Conservation (phyloP, 2,888 invertebrate genomes). For the Ophioninae sp. region DNA sequence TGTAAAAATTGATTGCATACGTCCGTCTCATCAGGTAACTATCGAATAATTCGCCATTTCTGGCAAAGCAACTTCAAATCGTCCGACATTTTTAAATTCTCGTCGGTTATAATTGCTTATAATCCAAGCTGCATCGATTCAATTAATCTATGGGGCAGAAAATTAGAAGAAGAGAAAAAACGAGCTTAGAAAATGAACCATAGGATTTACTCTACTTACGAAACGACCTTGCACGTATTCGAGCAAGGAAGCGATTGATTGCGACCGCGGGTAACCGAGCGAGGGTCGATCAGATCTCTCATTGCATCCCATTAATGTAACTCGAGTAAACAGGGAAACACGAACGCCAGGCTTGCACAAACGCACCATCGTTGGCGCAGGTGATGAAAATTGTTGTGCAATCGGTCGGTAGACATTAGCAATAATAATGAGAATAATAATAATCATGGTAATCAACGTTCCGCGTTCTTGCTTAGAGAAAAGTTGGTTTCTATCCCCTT, state of each 20-base stretch:
- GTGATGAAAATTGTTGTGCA: conserved; percentile 47
- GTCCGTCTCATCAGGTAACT: not conserved
- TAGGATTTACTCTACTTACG: conserved; percentile 8
- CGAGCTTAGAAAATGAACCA: not conserved
- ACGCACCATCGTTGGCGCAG: conserved; percentile 22
- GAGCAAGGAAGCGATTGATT: conserved; percentile 49
- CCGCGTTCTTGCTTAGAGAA: conserved; percentile 13
- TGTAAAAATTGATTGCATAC: too few relatives aligned
- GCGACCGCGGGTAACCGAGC: conserved; percentile 33
- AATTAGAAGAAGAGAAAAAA: conserved; percentile 6
- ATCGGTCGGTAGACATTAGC: conserved; percentile 12
- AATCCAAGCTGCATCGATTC: not conserved
- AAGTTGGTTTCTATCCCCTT: not conserved
- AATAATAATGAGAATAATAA: not conserved
- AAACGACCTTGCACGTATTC: conserved; percentile 47
- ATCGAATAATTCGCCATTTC: not conserved
- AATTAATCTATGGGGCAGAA: not conserved
- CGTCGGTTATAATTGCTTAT: not conserved
- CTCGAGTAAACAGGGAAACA: conserved; percentile 46
- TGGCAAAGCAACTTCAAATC: not conserved
- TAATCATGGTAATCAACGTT: conserved; percentile 7
- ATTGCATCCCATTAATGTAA: conserved; percentile 40
- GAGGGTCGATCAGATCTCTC: conserved; percentile 57
- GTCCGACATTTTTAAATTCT: not conserved
- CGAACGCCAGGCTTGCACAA: conserved; percentile 10